Base-by-base conservation (phyloP, 1,140 invertebrate species). In the Episyrphus balteatus region DNA sequence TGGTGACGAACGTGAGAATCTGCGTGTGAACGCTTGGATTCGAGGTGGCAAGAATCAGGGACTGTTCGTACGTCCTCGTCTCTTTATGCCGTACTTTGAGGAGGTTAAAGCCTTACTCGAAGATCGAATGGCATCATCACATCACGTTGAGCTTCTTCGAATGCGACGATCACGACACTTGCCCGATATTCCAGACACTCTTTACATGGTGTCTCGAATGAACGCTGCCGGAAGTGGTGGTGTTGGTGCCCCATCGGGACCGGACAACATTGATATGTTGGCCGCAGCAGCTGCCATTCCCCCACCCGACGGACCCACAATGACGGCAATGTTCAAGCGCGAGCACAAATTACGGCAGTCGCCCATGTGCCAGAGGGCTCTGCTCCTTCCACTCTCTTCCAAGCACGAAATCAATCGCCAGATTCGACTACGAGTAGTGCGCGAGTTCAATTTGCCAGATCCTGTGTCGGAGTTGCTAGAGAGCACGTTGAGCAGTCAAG, bases 401-500 rank as follows among this genome's bases (percentile, higher is more conserved):
- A 79, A 83, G 15, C 77, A 81, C 42, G 81, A 87, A 60, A 84
- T 92, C 40, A 80, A 80, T 53, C 73, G 81, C 39, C 80, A 84
- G 74, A 81, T 95, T 30, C 81, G 89, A 39, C 69, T 96, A 48
- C 75, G 91, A 7, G 90, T 94, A 1, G 92, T 95, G 0, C 75
- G 93, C 32, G 92, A 97, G 68, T 92, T 94, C 67, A 92, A 92
- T 61, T 75, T 94, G 34, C 93, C 93, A 0, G 93, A 97, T 68
- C 78, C 84, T 9, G 88, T 92, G 11, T 86, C 89, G 0, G 86
- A 93, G 67, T 76, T 91, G 38, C 69, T 92, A 26, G 85, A 90
- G 59, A 71, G 44, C 54, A 69, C 64, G 36, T 53, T 63, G 3
- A 46, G 51, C 17, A 61, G 53, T 30, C 52, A 55, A 40, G 46